Conservation (phyloP, 1,140 invertebrate genomes). For the Drosophila dunni region DNA sequence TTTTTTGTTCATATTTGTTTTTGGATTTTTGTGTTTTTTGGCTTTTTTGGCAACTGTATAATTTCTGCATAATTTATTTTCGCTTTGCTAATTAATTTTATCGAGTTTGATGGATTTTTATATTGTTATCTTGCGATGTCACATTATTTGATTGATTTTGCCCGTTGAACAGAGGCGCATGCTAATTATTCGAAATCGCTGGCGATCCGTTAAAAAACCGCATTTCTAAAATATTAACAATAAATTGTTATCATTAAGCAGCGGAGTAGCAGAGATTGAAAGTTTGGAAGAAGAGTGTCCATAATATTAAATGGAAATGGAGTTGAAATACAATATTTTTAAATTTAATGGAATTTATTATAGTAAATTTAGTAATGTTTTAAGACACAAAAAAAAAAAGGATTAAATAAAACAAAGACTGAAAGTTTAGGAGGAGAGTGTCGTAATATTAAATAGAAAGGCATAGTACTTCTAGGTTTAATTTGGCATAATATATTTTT, state of each 20-base stretch:
- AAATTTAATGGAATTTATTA: no score
- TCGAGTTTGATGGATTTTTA: slow-evolving; percentile 62
- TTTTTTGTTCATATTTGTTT: no score
- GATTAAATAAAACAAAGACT: no score
- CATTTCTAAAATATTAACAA: slow-evolving; percentile 9
- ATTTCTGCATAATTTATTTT: slow-evolving; percentile 69
- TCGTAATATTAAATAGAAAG: no score
- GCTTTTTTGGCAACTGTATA: slow-evolving; percentile 41
- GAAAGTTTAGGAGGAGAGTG: no score
- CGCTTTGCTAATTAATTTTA: slow-evolving; percentile 46
- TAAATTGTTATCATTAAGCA: slow-evolving; percentile 2
- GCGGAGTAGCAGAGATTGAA: background rate
- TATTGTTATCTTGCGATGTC: slow-evolving; percentile 54
- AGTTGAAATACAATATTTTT: no score
- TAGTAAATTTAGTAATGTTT: no score
- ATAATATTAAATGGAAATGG: no score
- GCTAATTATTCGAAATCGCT: slow-evolving; percentile 30
- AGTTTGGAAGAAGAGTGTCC: background rate
- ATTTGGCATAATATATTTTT: no score
- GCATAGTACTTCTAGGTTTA: no score
- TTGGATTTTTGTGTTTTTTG: no score
- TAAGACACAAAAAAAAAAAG: no score
- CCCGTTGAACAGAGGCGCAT: background rate
- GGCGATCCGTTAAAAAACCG: slow-evolving; percentile 21
- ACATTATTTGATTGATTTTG: slow-evolving; percentile 63